phyloP scores from a whole-genome alignment of 37 sponge, comb jelly and placozoan species.

The Halisarca cf. caerulea region DNA sequence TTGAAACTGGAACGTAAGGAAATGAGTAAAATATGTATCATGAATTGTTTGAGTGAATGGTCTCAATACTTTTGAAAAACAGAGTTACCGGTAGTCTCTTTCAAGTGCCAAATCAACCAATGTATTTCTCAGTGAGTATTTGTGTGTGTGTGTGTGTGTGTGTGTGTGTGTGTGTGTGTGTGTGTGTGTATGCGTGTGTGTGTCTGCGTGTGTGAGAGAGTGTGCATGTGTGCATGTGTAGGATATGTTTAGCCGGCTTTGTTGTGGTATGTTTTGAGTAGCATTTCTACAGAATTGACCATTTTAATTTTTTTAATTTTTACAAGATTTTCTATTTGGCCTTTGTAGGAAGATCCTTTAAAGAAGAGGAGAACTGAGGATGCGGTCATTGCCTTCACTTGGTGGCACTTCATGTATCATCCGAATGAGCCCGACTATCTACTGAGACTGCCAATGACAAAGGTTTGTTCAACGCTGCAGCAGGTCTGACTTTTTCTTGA shows the following conservation, averaged over 20 bases:
- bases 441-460: constrained; percentile 90
- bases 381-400: constrained; percentile 90
- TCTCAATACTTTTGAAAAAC: background rate
- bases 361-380: constrained; percentile 80
- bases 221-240: no score
- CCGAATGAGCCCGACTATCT: constrained; percentile 80
- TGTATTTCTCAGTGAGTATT: constrained; percentile 68
- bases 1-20: constrained; percentile 63
- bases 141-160: background rate
- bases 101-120: constrained; percentile 89
- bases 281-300: background rate
- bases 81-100: constrained; percentile 78
- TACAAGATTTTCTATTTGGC: background rate
- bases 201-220: no score
- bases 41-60: background rate
- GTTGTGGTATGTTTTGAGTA: background rate
- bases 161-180: constrained; percentile 20
- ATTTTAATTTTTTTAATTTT: no score
- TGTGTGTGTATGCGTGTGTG: no score
- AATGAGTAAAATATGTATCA: background rate
- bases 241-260: no score
- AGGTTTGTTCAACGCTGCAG: constrained; percentile 61
- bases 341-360: constrained; percentile 66
- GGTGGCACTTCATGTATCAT: constrained; percentile 76
- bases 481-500: no score